Conservation (phyloP, 2,113 vertebrate species). For the Ageneiosus marmoratus region DNA sequence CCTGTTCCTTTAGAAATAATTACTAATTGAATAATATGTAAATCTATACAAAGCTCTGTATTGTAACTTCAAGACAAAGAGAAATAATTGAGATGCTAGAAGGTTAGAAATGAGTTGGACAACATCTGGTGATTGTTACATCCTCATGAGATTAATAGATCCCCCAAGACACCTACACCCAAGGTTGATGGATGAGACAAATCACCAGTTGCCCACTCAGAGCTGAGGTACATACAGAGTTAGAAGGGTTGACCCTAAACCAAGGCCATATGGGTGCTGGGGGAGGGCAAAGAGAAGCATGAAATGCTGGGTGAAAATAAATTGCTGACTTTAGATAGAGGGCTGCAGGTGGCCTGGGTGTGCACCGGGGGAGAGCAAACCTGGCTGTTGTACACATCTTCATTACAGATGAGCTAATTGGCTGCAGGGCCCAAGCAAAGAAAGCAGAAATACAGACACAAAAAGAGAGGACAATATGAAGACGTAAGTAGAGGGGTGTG, state of each 20-base stretch:
- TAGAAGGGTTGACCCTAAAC: slow-evolving; percentile 64
- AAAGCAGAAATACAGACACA: neutral
- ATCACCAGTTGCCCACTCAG: slow-evolving; percentile 52
- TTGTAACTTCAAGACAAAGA: neutral
- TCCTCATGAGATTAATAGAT: slow-evolving; percentile 12
- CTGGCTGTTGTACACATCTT: slow-evolving; percentile 17
- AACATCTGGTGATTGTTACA: slow-evolving; percentile 26
- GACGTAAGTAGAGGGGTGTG: slow-evolving; percentile 7
- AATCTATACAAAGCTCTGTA: neutral
- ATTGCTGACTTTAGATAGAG: slow-evolving; percentile 22
- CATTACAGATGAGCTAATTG: slow-evolving; percentile 29
- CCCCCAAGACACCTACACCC: neutral
- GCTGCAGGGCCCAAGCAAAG: slow-evolving; percentile 23
- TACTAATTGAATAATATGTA: neutral
- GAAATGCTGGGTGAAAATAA: slow-evolving; percentile 9
- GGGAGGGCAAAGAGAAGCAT: slow-evolving; percentile 49
- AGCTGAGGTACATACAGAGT: slow-evolving; percentile 46
- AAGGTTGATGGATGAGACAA: slow-evolving; percentile 63
- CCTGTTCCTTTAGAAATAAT: neutral
- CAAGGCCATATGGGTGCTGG: slow-evolving; percentile 49
- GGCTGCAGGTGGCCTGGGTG: slow-evolving; percentile 10
- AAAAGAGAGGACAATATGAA: slow-evolving; percentile 4
- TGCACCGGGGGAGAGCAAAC: neutral
- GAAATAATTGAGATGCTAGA: neutral
- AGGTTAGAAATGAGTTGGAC: neutral